Conservation (phyloP, 1,140 invertebrate species). For the Stegodyphus dumicola region DNA sequence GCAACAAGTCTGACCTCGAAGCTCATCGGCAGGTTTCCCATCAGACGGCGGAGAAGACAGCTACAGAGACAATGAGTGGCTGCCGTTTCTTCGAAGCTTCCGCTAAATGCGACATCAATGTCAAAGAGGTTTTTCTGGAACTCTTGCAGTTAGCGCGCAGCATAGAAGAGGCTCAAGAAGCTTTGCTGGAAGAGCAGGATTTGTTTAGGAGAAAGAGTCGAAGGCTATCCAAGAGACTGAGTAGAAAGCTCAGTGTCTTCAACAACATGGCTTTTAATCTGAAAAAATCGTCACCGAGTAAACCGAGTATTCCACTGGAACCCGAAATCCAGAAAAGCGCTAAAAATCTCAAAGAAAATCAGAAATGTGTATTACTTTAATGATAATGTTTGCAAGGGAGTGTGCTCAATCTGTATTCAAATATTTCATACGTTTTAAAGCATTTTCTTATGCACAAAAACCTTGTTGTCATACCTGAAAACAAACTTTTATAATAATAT, state of each 20-base stretch:
- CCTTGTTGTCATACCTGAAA: no score
- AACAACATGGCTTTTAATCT: slow-evolving; percentile 30
- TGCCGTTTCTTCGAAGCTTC: slow-evolving; percentile 65
- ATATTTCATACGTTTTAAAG: no score
- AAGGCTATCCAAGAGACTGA: slow-evolving; percentile 34
- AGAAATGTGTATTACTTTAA: slow-evolving; percentile 20
- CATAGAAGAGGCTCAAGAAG: slow-evolving; percentile 44
- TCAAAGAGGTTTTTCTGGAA: slow-evolving; percentile 65
- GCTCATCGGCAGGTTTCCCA: slow-evolving; percentile 61
- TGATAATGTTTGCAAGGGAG: background rate
- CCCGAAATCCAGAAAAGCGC: background rate
- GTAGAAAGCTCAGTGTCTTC: slow-evolving; percentile 40
- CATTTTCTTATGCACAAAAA: no score
- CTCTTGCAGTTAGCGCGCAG: slow-evolving; percentile 59
- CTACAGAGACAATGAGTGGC: slow-evolving; percentile 63
- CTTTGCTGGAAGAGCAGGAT: slow-evolving; percentile 35
- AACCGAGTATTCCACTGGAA: background rate
- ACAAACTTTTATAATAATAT: no score
- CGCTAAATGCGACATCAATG: slow-evolving; percentile 66
- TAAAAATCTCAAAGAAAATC: slow-evolving; percentile 17
- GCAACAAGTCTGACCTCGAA: slow-evolving; percentile 61
- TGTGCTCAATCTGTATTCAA: no score
- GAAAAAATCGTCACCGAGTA: slow-evolving; percentile 15
- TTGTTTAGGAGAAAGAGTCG: slow-evolving; percentile 28
- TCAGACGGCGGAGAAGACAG: slow-evolving; percentile 60